These are phyloP conservation scores for Cynocephalus volans DNA, from an alignment of 2,113 vertebrate genomes.

Conservation along the genomic window DNA sequence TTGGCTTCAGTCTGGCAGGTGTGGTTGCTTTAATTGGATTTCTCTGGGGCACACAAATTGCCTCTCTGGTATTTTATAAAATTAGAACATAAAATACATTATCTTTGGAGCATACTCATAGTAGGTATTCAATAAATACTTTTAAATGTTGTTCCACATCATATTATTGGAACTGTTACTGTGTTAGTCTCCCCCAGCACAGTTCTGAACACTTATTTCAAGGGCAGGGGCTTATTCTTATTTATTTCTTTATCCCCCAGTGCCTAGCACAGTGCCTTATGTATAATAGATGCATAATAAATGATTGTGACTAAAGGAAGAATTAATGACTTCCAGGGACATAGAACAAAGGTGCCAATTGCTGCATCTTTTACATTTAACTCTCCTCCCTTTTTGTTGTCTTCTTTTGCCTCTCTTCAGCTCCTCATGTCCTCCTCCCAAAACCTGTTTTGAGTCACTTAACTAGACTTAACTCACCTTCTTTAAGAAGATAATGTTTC, in stretches of 20 bases:
- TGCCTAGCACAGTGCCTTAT: background rate
- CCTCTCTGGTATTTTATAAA: slow-evolving; percentile 30
- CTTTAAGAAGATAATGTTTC: slow-evolving; percentile 57
- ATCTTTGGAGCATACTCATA: background rate
- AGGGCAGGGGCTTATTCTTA: background rate
- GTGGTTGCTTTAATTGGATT: background rate
- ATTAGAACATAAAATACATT: background rate
- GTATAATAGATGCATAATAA: background rate
- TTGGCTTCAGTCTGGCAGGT: slow-evolving; percentile 24
- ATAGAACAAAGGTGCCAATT: background rate
- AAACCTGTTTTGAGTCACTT: background rate
- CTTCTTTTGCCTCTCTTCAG: background rate
- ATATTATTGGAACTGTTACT: background rate
- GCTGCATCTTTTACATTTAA: background rate
- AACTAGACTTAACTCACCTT: slow-evolving; percentile 24
- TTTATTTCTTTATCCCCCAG: background rate
- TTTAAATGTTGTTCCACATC: background rate
- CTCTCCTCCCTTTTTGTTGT: background rate
- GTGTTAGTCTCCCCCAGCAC: background rate
- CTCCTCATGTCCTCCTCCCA: background rate
- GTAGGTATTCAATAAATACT: background rate
- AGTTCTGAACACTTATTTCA: background rate
- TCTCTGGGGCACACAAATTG: background rate
- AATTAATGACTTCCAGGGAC: background rate
- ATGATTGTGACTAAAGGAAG: background rate